Percentiles rank a stretch among this genome's conserved stretches.
Conservation (phyloP, 2,888 invertebrate species). For the Camponotus fellah region DNA sequence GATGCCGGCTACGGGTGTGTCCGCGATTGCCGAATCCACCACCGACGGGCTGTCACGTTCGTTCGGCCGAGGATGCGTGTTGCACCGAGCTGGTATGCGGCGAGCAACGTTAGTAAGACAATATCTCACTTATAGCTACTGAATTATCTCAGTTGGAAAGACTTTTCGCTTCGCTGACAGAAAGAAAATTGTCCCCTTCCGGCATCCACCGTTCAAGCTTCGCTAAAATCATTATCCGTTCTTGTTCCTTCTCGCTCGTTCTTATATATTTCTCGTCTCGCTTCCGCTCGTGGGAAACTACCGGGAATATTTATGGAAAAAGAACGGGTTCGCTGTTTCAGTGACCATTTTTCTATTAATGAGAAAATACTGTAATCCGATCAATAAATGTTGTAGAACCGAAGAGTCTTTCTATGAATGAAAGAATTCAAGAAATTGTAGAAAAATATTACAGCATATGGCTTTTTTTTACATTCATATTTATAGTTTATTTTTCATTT, state of each 20-base stretch:
- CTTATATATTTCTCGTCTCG: not conserved
- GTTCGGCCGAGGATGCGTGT: slow-evolving; percentile 89
- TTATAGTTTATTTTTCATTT: not conserved
- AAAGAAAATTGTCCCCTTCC: not conserved
- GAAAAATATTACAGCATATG: not conserved
- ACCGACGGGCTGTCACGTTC: slow-evolving; percentile 90
- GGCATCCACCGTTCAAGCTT: not conserved
- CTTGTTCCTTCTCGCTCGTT: not conserved
- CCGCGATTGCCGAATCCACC: slow-evolving; percentile 92
- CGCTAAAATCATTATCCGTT: not conserved
- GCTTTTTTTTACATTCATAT: not conserved
- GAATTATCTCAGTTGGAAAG: not conserved
- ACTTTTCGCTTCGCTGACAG: not conserved
- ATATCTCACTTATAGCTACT: slow-evolving; percentile 8
- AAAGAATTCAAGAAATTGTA: not conserved
- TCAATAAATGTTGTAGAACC: not conserved
- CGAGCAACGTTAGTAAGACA: slow-evolving; percentile 86
- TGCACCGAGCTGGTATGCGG: slow-evolving; percentile 93
- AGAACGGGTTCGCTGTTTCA: not conserved
- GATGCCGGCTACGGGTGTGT: slow-evolving; percentile 93
- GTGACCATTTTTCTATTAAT: not conserved
- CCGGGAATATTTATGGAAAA: not conserved
- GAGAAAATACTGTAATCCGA: not conserved
- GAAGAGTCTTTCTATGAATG: not conserved
- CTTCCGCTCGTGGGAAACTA: not conserved